These are phyloP conservation scores for Bursaphelenchus okinawaensis DNA, from an alignment of 2,888 invertebrate species.

Conservation along the genomic window DNA sequence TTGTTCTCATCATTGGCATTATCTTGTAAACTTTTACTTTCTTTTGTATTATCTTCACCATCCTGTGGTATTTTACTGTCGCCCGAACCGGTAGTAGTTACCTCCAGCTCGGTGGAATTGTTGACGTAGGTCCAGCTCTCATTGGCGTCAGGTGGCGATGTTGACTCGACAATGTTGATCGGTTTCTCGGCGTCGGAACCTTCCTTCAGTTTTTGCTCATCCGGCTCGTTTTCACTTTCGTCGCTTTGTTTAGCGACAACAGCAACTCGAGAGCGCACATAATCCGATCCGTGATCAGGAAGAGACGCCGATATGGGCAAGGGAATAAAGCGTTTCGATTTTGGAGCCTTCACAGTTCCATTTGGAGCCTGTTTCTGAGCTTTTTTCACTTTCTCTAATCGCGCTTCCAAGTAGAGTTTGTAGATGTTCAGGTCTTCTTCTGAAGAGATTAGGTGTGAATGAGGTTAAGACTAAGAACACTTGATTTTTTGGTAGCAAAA, in stretches of 20 bases:
- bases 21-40: no score
- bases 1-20: background rate
- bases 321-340: constrained; percentile 24
- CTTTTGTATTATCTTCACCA: no score
- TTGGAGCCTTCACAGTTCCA: background rate
- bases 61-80: no score
- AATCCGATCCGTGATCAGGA: constrained; percentile 15
- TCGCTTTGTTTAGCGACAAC: constrained; percentile 14
- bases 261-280: constrained; percentile 15
- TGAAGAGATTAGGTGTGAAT: background rate
- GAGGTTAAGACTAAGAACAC: background rate
- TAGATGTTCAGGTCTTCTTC: background rate
- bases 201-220: background rate
- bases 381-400: background rate
- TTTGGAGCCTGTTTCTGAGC: background rate
- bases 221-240: constrained; percentile 7
- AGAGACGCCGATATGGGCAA: constrained; percentile 18
- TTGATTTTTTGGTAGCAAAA: no score
- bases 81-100: background rate
- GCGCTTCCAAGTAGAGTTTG: background rate
- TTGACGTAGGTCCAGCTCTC: background rate
- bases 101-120: background rate
- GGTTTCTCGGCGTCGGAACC: background rate
- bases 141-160: background rate
- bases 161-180: background rate